Base-by-base conservation (phyloP, 2,888 invertebrate species). In the Caenorhabditis sp. region DNA sequence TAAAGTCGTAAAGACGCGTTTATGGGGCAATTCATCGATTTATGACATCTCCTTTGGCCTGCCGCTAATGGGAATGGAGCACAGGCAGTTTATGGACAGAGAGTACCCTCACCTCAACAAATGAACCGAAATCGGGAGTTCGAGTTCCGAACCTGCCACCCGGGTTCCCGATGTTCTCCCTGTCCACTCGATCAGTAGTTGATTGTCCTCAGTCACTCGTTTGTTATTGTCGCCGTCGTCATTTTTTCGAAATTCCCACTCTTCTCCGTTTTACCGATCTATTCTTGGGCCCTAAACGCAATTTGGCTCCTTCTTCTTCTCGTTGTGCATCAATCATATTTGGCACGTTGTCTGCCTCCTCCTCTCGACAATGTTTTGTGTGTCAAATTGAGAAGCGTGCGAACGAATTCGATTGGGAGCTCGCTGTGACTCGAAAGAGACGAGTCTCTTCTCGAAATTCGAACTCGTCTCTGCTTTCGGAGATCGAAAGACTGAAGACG, bases 331-430 rank as follows among this genome's bases (percentile, higher is more conserved):
- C 76, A 76, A 76, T 76, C 76, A 76, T 76, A 76, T 76, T 76
- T 76, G 47, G 47, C 44, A 28, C 58, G 68, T 58, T n/a, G n/a
- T n/a, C n/a, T n/a, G n/a, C n/a, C 37, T 60, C 22, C 26, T n/a
- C 22, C 13, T 60, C 64, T 60, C 51, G 20, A 55, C 26, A 67
- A 65, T 65, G 50, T 67, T 76, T 53, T 76, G 47, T 74, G 58
- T 76, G 67, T 76, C 76, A 60, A 76, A 76, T 76, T 61, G 76
- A 76, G 76, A 76, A 76, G 76, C 76, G 76, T 76, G 76, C 76
- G 76, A 76, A 76, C 76, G 76, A 76, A 76, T 76, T 76, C 76
- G 61, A 76, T 76, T 76, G 76, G 26, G 44, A n/a, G 26, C 56
- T 40, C 68, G 44, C 40, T 32, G n/a, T n/a, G 22, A 22, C 40